Base-by-base conservation (phyloP, 92 coral and sea anemone genomes). In the Umimayanthus chanpuru region DNA sequence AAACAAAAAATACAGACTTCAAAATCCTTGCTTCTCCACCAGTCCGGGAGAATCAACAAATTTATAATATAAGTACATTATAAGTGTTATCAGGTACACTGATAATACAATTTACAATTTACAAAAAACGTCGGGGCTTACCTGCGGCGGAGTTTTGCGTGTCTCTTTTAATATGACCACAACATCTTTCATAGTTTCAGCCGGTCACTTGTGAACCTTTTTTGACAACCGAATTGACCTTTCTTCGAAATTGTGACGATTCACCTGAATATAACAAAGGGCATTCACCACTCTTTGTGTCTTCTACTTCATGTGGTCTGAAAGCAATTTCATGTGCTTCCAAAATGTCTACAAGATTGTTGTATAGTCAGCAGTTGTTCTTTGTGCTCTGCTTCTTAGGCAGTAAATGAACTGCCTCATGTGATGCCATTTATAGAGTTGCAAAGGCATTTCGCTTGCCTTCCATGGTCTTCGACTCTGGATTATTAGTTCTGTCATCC, bases 161-260 rank as follows among this genome's bases (percentile, higher is more conserved):
- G n/a, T n/a, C n/a, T n/a, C n/a, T n/a, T n/a, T n/a, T n/a, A n/a
- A n/a, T n/a, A n/a, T n/a, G n/a, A n/a, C n/a, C n/a, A n/a, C n/a
- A n/a, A n/a, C n/a, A 66, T 66, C 73, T 66, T 66, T 66, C 73
- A 66, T 66, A 66, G 73, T 66, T 66, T 66, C 73, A 66, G 73
- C 73, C 73, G 73, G 73, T 66, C 73, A 29, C 73, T 66, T 66
- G 73, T 66, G 73, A 66, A 66, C 73, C 73, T 66, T 66, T 66
- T 66, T 66, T 66, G 73, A 66, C 73, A 66, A 66, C 73, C 25
- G 29, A 66, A 66, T 66, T 2, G 73, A 66, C 73, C 73, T 66
- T 66, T 66, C 73, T 66, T 66, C 73, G 25, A 66, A 66, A 66
- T 66, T 66, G 73, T 66, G 73, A 66, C 73, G 2, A 66, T 66